Base-by-base conservation (phyloP, 2,113 vertebrate genomes). In the Oreochromis tanganicae region DNA sequence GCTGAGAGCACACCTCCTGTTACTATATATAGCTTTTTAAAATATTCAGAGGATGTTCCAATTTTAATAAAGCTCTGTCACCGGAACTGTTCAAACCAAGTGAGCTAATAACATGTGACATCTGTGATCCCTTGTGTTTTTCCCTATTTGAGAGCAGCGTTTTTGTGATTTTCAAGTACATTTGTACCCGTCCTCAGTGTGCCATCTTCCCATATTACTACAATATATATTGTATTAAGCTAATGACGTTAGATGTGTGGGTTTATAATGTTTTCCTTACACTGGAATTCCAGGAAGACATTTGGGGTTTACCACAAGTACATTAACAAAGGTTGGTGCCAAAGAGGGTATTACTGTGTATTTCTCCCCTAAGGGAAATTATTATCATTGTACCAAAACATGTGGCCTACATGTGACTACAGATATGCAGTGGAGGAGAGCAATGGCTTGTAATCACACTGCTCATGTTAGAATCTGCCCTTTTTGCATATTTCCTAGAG, bases 31-130 rank as follows among this genome's bases (percentile, higher is more conserved):
- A 71, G 36, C 80, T 56, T 82, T 87, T 59, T 84, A 13, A 90
- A 87, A 91, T 90, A 88, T 86, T 91, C 12, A 87, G 5, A 6
- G 34, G 32, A 73, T 82, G 52, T 54, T 90, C n/a, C n/a, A 86
- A 75, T 86, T 89, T 90, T 85, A 92, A 83, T 83, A 81, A 90
- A 61, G 57, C 88, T 85, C 68, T 9, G 16, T 57, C 6, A 6
- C 29, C 1, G 2, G 73, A 63, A 66, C 82, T 80, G 66, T 80
- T 84, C 61, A 84, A 79, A 86, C 17, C n/a, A 61, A 27, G 66
- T 84, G 78, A 81, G 80, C 54, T 82, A 89, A 90, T 84, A 50
- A 82, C 81, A 81, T 17, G 29, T 85, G 83, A 24, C 1, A 14
- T 80, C 36, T 52, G 29, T 9, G 48, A 75, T 54, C 12, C 38